A percentile compares a stretch with the other conserved stretches of the same genome.
phyloP scores from a whole-genome alignment of 92 coral and sea anemone species.

The Pocillopora grandis region DNA sequence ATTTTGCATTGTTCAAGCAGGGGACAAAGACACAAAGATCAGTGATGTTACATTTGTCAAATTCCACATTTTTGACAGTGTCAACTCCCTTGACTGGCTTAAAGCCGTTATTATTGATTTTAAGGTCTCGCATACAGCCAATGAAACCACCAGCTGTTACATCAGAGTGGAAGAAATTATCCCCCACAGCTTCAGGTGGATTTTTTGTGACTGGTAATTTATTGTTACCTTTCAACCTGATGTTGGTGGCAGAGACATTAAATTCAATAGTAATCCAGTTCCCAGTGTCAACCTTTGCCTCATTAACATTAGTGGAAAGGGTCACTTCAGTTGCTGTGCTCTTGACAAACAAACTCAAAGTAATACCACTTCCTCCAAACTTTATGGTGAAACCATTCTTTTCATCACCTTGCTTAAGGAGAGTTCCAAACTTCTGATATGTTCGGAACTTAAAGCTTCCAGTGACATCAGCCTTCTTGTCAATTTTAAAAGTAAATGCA shows the following conservation, averaged over 20 bases:
- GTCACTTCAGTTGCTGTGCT: conserved; percentile 19
- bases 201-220: conserved; percentile 30
- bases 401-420: conserved; percentile 34
- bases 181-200: conserved; percentile 22
- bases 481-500: conserved; percentile 20
- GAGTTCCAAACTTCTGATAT: conserved; percentile 44
- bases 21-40: conserved; percentile 76
- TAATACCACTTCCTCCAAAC: conserved; percentile 14
- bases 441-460: conserved; percentile 67
- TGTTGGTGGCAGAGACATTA: conserved; percentile 19
- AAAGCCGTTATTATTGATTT: conserved; percentile 24
- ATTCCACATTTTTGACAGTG: conserved; percentile 20
- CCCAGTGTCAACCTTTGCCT: conserved; percentile 53
- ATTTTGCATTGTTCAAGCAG: conserved; percentile 65
- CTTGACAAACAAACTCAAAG: conserved; percentile 27
- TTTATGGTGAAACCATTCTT: conserved; percentile 34
- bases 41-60: conserved; percentile 65
- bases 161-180: conserved; percentile 39
- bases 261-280: conserved; percentile 68
- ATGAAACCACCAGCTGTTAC: conserved; percentile 59
- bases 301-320: conserved; percentile 11
- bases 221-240: conserved; percentile 26
- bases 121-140: conserved; percentile 73
- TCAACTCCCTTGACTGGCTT: conserved; percentile 8
- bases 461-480: not conserved